Percentiles rank a stretch among this genome's conserved stretches.
Conservation (phyloP, 2,888 invertebrate species). For the Elmis aenea region DNA sequence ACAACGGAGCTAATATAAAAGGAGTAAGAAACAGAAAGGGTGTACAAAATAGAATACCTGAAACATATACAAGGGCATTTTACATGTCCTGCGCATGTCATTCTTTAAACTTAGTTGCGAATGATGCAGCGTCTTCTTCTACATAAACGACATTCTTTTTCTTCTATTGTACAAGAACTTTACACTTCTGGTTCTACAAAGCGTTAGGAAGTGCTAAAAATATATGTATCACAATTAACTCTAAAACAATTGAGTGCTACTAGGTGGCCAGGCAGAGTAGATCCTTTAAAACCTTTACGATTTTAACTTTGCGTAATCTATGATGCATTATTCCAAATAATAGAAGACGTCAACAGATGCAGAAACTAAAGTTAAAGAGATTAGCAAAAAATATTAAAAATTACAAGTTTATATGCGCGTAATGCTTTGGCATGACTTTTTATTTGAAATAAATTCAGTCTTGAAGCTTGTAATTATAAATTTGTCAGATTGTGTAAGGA, state of each 20-base stretch:
- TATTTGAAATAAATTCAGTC: constrained; percentile 21
- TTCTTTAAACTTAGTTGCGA: constrained; percentile 5
- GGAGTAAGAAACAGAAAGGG: constrained; percentile 8
- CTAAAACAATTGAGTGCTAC: constrained; percentile 12
- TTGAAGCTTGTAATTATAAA: constrained; percentile 20
- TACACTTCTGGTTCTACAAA: constrained; percentile 17
- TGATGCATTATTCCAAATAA: constrained; percentile 12
- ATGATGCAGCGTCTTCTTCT: constrained; percentile 8
- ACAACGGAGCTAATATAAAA: constrained; percentile 7
- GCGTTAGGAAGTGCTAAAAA: constrained; percentile 16
- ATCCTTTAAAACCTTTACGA: constrained; percentile 15
- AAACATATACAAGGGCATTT: constrained; percentile 9
- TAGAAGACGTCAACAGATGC: constrained; percentile 12
- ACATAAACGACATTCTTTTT: constrained; percentile 12
- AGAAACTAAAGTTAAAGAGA: constrained; percentile 18
- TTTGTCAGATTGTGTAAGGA: constrained; percentile 18
- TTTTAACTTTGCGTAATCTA: constrained; percentile 15
- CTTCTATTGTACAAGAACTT: constrained; percentile 12
- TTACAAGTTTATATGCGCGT: constrained; percentile 16
- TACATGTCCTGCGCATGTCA: constrained; percentile 7
- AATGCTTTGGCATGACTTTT: constrained; percentile 13
- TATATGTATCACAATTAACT: constrained; percentile 15
- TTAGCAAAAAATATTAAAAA: constrained; percentile 19
- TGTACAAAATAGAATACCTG: constrained; percentile 8
- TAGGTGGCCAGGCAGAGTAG: constrained; percentile 9